A percentile compares a stretch with the other conserved stretches of the same genome.
Conservation (phyloP, 2,888 invertebrate species). For the Portevinia maculata region DNA sequence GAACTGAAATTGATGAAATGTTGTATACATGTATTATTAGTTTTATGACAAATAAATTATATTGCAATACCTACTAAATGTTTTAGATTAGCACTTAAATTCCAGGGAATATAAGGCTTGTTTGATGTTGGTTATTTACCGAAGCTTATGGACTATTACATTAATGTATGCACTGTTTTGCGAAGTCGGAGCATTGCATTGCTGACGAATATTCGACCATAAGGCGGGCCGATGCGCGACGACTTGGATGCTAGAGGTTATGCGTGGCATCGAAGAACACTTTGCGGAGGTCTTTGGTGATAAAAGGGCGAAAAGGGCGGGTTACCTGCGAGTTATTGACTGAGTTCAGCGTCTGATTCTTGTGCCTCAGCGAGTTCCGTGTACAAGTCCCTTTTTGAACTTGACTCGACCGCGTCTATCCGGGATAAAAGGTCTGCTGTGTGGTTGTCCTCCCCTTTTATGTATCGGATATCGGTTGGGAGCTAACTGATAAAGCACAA, state of each 20-base stretch:
- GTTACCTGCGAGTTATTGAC: slow-evolving; percentile 23
- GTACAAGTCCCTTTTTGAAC: no score
- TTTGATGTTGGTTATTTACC: no score
- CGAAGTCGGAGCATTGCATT: neutral
- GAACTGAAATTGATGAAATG: slow-evolving; percentile 26
- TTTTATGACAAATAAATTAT: slow-evolving; percentile 42
- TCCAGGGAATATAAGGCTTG: no score
- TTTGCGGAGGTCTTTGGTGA: slow-evolving; percentile 27
- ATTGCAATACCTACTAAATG: slow-evolving; percentile 16
- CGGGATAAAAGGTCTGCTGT: no score
- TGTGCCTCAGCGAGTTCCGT: slow-evolving; percentile 34
- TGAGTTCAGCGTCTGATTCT: slow-evolving; percentile 25
- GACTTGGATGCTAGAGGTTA: slow-evolving; percentile 9
- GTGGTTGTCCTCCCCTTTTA: no score
- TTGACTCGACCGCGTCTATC: no score
- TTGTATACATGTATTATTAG: slow-evolving; percentile 40
- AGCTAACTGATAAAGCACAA: no score
- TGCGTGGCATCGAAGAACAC: slow-evolving; percentile 28
- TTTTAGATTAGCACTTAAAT: slow-evolving; percentile 13
- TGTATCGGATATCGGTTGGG: no score
- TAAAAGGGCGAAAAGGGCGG: slow-evolving; percentile 28
- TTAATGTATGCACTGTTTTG: slow-evolving; percentile 13
- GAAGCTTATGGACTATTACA: no score
- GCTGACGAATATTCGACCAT: slow-evolving; percentile 15
- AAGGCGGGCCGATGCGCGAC: slow-evolving; percentile 15